A percentile compares a stretch with the other conserved stretches of the same genome.
Evolutionary conservation across 2,888 invertebrate species (phyloP).

Genomic region (Merodon equestris): DNA sequence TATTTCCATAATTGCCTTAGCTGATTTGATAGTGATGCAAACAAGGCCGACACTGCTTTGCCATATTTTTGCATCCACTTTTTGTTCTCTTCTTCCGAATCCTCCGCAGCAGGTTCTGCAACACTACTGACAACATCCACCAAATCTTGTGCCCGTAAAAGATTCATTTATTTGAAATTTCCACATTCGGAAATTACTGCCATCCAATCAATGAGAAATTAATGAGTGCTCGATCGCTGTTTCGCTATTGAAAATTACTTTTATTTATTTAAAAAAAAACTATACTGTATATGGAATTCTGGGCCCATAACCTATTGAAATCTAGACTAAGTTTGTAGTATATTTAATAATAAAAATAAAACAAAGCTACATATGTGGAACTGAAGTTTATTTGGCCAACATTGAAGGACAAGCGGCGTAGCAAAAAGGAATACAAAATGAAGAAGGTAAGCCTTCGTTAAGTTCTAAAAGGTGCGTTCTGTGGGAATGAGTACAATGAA

Average conservation of each 20-base stretch:
- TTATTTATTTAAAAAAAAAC: background rate
- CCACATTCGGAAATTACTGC: too few relatives aligned
- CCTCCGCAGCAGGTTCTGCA: conserved; percentile 2
- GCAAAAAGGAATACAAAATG: too few relatives aligned
- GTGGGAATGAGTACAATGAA: too few relatives aligned
- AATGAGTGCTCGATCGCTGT: conserved; percentile 3
- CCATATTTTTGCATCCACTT: conserved; percentile 4
- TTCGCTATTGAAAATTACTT: conserved; percentile 2
- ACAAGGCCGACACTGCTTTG: conserved; percentile 34
- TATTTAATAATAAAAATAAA: too few relatives aligned
- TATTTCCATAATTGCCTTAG: conserved; percentile 27
- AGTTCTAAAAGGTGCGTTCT: too few relatives aligned
- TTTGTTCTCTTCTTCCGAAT: too few relatives aligned
- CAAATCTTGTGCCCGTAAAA: conserved; percentile 17
- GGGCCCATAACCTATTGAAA: conserved; percentile 23
- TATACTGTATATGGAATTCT: background rate
- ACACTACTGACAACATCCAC: conserved; percentile 22
- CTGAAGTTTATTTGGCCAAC: too few relatives aligned
- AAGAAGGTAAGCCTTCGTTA: too few relatives aligned
- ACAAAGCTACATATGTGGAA: too few relatives aligned
- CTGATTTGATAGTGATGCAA: conserved; percentile 30
- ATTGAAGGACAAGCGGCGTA: too few relatives aligned
- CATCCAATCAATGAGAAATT: conserved; percentile 26
- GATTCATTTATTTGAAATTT: conserved; percentile 30
- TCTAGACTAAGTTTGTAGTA: too few relatives aligned